Conservation (phyloP, 2,113 vertebrate genomes). For the Riparia riparia region DNA sequence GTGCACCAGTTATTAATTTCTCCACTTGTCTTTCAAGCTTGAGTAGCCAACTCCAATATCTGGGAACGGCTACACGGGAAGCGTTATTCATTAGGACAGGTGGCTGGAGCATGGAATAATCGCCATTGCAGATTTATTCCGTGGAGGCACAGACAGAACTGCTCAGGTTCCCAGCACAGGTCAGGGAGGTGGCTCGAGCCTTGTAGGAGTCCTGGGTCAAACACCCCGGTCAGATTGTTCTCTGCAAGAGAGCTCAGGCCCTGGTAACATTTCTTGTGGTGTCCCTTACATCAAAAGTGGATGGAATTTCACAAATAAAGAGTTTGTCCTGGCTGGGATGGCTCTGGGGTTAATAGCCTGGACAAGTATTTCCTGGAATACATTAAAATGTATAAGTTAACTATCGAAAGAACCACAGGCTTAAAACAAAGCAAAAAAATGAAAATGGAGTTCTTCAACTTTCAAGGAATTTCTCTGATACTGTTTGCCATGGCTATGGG, state of each 20-base stretch:
- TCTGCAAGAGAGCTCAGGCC: not conserved
- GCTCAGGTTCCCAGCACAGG: not conserved
- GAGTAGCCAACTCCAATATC: constrained; percentile 38
- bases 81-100: not conserved
- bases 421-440: not conserved
- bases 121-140: constrained; percentile 36
- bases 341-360: not conserved
- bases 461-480: not conserved
- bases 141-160: not conserved
- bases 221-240: not conserved
- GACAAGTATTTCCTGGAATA: not conserved
- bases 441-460: not conserved
- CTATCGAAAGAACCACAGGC: not conserved
- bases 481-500: not conserved
- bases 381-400: not conserved
- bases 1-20: constrained; percentile 9
- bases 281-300: not conserved
- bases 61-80: not conserved
- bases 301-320: not conserved
- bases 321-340: not conserved
- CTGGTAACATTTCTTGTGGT: not conserved
- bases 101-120: not conserved
- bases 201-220: not conserved
- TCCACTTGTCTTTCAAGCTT: constrained; percentile 51
- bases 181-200: not conserved